Evolutionary conservation across 1,140 invertebrate species (phyloP).

Genomic region (Metopolophium dirhodum): DNA sequence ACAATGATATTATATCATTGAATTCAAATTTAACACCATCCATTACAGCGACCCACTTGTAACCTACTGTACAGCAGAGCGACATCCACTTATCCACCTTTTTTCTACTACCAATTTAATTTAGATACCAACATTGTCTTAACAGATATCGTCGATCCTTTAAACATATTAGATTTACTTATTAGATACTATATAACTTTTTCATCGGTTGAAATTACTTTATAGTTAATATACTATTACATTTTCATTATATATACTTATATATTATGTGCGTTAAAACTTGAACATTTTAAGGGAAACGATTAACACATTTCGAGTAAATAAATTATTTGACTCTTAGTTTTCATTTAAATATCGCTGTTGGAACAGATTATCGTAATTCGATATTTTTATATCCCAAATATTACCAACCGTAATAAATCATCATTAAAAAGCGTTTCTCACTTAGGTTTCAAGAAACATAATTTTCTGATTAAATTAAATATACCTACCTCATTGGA

Average conservation of each 20-base stretch:
- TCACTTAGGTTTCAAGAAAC: neutral
- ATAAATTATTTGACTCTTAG: neutral
- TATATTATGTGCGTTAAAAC: neutral
- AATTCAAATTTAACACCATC: no score
- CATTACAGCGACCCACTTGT: no score
- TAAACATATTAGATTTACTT: no score
- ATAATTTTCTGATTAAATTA: neutral
- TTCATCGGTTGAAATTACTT: neutral
- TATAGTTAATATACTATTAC: neutral
- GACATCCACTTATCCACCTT: no score
- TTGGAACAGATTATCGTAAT: neutral
- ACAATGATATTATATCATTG: no score
- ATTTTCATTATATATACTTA: neutral
- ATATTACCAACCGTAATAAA: neutral
- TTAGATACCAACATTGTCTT: neutral
- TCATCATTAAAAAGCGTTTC: neutral
- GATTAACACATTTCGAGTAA: neutral
- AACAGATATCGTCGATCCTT: no score
- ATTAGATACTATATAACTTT: no score
- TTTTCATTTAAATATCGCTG: neutral
- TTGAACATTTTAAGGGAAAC: neutral
- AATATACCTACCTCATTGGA: neutral
- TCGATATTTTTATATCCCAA: neutral
- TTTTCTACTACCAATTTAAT: neutral
- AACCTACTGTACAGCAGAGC: no score